Base-by-base conservation (phyloP, 1,140 invertebrate genomes). In the Anoplolepis gracilipes region DNA sequence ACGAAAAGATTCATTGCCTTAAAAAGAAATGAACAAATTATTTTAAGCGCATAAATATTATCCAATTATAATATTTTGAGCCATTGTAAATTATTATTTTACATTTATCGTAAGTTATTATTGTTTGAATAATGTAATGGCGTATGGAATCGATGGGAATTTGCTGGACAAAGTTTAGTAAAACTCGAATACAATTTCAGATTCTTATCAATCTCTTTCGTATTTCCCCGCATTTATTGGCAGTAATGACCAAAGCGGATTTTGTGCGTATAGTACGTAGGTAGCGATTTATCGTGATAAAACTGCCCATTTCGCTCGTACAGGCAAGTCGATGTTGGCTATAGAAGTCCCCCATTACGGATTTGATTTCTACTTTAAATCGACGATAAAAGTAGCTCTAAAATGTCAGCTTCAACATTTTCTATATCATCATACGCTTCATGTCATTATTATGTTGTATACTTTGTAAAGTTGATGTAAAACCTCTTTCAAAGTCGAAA, bases 291-390 rank as follows among this genome's bases (percentile, higher is more conserved):
- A 62, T 87, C 78, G 75, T 42, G 78, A 86, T 85, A 85, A 79
- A 85, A 90, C 86, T 62, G 62, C 59, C 85, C 61, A 87, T 90
- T 73, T 87, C 70, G 59, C 25, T 10, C 22, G 22, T 33, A 39
- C 10, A 61, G 5, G 33, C 42, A 22, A 49, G 39, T 79, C 57
- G 46, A 39, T n/a, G n/a, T 61, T 62, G 46, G 30, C 49, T 70
- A 91, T 85, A 67, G 85, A 84, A 76, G 16, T 49, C 46, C 46
- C 46, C 90, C 90, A 88, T 91, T 91, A 88, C 72, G 70, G 85
- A 91, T 91, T 92, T 88, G 88, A 92, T 91, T 92, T 88, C 90
- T 65, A 76, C 28, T 87, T 87, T 79, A 87, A 91, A 91, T 55
- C 62, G 65, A 78, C 39, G 77, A 49, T 77, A 46, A 59, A 87